Base-by-base conservation (phyloP, 2,797 vertebrate genomes). In the Phoeniculus purpureus region DNA sequence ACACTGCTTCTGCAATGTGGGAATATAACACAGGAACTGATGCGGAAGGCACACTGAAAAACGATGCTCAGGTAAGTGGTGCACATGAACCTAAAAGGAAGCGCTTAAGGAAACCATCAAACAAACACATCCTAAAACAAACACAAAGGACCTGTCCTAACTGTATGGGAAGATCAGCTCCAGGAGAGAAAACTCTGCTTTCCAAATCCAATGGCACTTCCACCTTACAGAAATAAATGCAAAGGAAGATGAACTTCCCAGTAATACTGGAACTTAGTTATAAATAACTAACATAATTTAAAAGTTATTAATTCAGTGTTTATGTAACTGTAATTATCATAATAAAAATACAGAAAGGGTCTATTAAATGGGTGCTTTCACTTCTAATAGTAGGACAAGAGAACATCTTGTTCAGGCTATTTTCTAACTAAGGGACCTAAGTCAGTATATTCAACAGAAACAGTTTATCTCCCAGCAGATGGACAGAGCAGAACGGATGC, bases 201-300 rank as follows among this genome's bases (percentile, higher is more conserved):
- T 92, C 83, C 60, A 62, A 47, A 66, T n/a, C 31, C 5, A 1
- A 8, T 59, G 20, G 34, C 56, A 94, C 23, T 29, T 50, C 73
- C 60, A 67, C 81, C 90, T 90, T 76, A 92, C 15, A 68, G 86
- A 88, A 88, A 79, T 74, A 81, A 96, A 93, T 0, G 5, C 68
- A 84, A 34, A 22, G 34, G 40, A 86, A 79, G 87, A 90, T 94
- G 81, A 91, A 72, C 45, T 86, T 76, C 11, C 17, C 2, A 1
- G 27, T 79, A 91, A 91, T 60, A 50, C 56, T 81, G 81, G 56
- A 81, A 86, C 26, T 66, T 64, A 84, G 71, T 81, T 92, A 81
- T 73, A 83, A 90, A 86, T 79, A 88, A 95, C 94, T 92, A 88
- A 67, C 67, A 66, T 84, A 94, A 94, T 95, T 88, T 21, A 84